These are phyloP conservation scores for Eupithecia pulchellata DNA, from an alignment of 2,888 invertebrate species.

Conservation along the genomic window DNA sequence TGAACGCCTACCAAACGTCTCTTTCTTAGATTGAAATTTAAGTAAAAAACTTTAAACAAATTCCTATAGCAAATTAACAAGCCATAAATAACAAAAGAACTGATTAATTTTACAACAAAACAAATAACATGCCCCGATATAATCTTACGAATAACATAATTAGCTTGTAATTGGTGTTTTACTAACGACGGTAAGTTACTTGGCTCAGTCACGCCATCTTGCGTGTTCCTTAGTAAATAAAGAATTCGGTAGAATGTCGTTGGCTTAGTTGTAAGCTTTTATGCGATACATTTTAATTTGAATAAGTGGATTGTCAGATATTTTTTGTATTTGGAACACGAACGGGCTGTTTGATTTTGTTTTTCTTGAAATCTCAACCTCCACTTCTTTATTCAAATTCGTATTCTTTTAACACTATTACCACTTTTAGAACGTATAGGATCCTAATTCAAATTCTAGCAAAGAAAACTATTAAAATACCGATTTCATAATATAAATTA, in stretches of 20 bases:
- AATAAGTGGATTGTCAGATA: background rate
- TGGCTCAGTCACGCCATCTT: slow-evolving; percentile 54
- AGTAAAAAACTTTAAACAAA: background rate
- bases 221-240: slow-evolving; percentile 51
- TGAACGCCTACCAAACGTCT: background rate
- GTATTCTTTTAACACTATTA: background rate
- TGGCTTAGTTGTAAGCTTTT: slow-evolving; percentile 14
- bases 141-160: slow-evolving; percentile 33
- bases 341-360: background rate
- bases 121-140: slow-evolving; percentile 27
- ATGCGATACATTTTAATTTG: slow-evolving; percentile 24
- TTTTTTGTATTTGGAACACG: slow-evolving; percentile 7
- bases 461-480: too few relatives aligned
- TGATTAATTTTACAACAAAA: slow-evolving; percentile 14
- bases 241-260: slow-evolving; percentile 13
- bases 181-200: slow-evolving; percentile 37
- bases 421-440: too few relatives aligned
- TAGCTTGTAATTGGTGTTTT: slow-evolving; percentile 24
- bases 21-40: background rate
- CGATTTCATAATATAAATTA: too few relatives aligned
- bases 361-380: background rate
- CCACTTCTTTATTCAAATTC: background rate
- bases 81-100: slow-evolving; percentile 4
- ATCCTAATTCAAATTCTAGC: background rate
- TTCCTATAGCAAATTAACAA: slow-evolving; percentile 1